Conservation (phyloP, 2,888 invertebrate species). For the Euplexia lucipara region DNA sequence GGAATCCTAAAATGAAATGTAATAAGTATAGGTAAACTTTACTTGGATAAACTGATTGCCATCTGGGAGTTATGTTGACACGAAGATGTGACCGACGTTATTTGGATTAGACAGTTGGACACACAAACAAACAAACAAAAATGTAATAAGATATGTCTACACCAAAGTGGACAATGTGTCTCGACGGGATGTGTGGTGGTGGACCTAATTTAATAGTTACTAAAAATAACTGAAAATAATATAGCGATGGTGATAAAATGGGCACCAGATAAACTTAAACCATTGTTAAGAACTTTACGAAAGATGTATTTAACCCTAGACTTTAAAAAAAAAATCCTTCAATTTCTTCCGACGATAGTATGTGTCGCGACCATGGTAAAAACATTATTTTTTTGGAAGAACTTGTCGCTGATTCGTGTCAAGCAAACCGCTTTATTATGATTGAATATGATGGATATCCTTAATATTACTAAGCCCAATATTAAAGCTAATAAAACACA, state of each 20-base stretch:
- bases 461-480: conserved; percentile 22
- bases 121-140: conserved; percentile 38
- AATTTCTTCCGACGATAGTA: too few relatives aligned
- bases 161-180: conserved; percentile 19
- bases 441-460: conserved; percentile 29
- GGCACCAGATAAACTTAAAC: not conserved
- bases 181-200: conserved; percentile 4
- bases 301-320: not conserved
- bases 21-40: too few relatives aligned
- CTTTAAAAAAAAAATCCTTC: too few relatives aligned
- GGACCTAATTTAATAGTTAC: conserved; percentile 22
- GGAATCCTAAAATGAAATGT: too few relatives aligned
- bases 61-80: conserved; percentile 16
- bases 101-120: conserved; percentile 35
- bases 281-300: too few relatives aligned
- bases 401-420: not conserved
- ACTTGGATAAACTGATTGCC: conserved; percentile 31
- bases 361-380: not conserved
- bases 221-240: not conserved
- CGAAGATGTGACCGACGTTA: conserved; percentile 26
- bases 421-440: conserved; percentile 11
- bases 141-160: conserved; percentile 44
- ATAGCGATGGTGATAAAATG: not conserved
- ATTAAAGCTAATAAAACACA: conserved; percentile 38
- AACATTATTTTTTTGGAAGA: conserved; percentile 14